These are phyloP conservation scores for Lottia gigantea DNA, from an alignment of 2,888 invertebrate species.

Conservation along the genomic window DNA sequence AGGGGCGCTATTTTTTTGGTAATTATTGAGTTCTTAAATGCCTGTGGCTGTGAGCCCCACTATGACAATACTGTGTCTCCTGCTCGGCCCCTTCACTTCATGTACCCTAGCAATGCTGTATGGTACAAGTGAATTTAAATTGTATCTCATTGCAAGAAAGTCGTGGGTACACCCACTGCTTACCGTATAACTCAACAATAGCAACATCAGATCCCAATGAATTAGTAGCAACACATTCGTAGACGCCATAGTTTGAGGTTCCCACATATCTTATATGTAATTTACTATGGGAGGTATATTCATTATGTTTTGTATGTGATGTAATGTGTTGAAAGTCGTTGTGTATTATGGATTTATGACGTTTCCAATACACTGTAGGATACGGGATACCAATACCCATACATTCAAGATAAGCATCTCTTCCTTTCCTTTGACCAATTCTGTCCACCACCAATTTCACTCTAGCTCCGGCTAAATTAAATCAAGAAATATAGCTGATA, in stretches of 20 bases:
- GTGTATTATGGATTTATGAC: slow-evolving; percentile 13
- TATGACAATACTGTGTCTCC: too few species aligned
- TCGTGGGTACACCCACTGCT: not conserved
- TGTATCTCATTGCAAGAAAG: too few species aligned
- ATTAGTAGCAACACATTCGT: slow-evolving; percentile 23
- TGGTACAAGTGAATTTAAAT: too few species aligned
- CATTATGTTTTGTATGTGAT: not conserved
- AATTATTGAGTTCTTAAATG: too few species aligned
- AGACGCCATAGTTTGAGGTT: slow-evolving; percentile 16
- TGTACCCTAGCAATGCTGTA: too few species aligned
- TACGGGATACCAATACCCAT: slow-evolving; percentile 30
- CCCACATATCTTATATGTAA: slow-evolving; percentile 16
- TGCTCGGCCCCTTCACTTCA: too few species aligned
- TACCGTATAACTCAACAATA: slow-evolving; percentile 16
- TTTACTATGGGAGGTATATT: slow-evolving; percentile 10
- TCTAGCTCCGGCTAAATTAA: slow-evolving; percentile 18
- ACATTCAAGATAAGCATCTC: slow-evolving; percentile 35
- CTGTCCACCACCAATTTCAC: slow-evolving; percentile 9
- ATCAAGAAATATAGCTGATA: not conserved
- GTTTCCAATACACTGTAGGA: slow-evolving; percentile 29
- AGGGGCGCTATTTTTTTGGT: too few species aligned
- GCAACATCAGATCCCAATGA: slow-evolving; percentile 8
- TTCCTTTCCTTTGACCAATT: slow-evolving; percentile 27
- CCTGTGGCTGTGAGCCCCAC: too few species aligned
- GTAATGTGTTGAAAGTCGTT: slow-evolving; percentile 30